Percentiles rank a stretch among this genome's conserved stretches.
Evolutionary conservation across 2,113 vertebrate genomes (phyloP).

Genomic region (Aepyceros melampus): DNA sequence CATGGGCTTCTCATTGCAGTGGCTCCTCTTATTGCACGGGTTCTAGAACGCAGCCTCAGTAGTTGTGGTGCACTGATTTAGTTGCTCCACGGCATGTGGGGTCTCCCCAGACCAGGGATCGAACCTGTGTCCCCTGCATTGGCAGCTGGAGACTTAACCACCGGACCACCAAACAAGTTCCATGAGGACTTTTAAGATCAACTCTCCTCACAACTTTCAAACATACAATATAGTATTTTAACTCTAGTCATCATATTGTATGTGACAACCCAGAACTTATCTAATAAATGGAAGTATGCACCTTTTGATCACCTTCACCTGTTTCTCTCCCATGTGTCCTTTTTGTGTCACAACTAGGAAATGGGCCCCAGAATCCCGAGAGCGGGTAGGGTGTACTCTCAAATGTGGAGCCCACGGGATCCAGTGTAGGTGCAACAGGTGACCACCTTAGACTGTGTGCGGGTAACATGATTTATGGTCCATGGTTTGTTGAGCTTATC

Average conservation of each 20-base stretch:
- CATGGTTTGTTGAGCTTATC: neutral
- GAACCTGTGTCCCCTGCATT: neutral
- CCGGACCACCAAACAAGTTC: neutral
- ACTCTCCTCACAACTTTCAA: neutral
- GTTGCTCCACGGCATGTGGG: neutral
- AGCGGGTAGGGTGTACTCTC: rapidly evolving
- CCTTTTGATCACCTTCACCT: neutral
- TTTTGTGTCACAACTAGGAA: neutral
- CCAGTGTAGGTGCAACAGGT: neutral
- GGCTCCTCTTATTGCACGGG: neutral
- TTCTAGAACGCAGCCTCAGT: neutral
- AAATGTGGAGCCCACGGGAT: neutral
- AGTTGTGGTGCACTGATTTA: neutral
- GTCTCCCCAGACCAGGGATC: neutral
- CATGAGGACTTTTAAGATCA: neutral
- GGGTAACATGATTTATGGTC: neutral
- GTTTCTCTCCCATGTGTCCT: neutral
- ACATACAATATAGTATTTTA: too few relatives aligned
- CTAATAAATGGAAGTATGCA: neutral
- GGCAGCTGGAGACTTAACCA: neutral
- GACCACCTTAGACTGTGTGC: neutral
- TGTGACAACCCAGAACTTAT: rapidly evolving
- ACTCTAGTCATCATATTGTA: rapidly evolving
- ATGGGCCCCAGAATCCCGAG: neutral
- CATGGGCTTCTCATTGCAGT: neutral